Evolutionary conservation across 2,888 invertebrate genomes (phyloP), one percentile per base, ranked within the genome.

Genomic region (Xestia xanthographa): DNA sequence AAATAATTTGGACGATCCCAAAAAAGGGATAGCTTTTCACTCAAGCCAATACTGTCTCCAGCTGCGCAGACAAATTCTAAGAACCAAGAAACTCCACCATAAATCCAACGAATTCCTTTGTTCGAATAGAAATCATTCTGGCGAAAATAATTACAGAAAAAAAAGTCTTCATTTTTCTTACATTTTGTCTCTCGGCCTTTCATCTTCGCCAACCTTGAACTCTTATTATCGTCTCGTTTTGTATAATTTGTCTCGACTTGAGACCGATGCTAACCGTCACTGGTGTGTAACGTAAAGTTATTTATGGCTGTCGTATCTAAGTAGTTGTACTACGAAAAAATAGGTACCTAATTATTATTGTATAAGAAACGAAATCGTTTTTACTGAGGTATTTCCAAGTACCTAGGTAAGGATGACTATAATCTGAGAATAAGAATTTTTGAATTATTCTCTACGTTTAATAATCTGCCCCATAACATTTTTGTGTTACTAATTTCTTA

Each of bases 241-340:
- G 73, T 80, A 84, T 81, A 87, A 88, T 88, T 87, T 89, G 80
- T 82, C 80, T 79, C 72, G 84, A 89, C 82, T 82, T 82, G 43
- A 73, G 83, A 77, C 79, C 66, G 68, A 84, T 88, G 76, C 50
- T 82, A 66, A 66, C 68, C 65, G 74, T 73, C 79, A 82, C 66
- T 87, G 88, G 72, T 78, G 87, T 85, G 77, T 78, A 79, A 72
- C 78, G 29, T 80, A 41, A 79, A 76, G 75, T 87, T 71, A 87
- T 87, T 87, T 85, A 82, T 86, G 68, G 75, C 65, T 77, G 73
- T 85, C 80, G 43, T 48, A 60, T 48, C 43, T 77, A 66, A 73
- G 74, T 66, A 75, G 63, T 71, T 66, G 62, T 73, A 62, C 26
- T 75, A 53, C 29, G 45, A 62, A 56, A 78, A 85, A 62, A 63